Percentiles rank a stretch among this genome's conserved stretches.
Conservation (phyloP, 2,797 vertebrate species). For the Manis javanica region DNA sequence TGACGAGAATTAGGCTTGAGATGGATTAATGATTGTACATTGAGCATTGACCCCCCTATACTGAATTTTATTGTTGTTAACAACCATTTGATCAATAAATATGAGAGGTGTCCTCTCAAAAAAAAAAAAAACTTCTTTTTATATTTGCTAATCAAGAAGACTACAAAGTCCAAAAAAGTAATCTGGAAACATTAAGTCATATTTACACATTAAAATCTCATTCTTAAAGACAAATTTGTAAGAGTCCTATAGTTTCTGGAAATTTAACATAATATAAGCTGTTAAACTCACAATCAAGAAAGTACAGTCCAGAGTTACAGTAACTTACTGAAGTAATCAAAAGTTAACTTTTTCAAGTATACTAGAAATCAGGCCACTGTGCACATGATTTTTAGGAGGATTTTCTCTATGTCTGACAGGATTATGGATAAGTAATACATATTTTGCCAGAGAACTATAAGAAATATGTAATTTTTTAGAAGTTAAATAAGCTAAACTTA, state of each 20-base stretch:
- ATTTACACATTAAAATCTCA: slow-evolving; percentile 28
- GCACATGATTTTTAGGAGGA: neutral
- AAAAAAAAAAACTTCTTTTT: too few species aligned
- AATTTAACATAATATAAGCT: slow-evolving; percentile 59
- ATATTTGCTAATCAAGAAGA: slow-evolving; percentile 9
- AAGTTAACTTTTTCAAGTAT: slow-evolving; percentile 9
- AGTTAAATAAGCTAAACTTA: slow-evolving; percentile 28
- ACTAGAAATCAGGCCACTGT: neutral
- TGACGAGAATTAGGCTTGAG: too few species aligned
- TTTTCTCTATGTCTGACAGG: neutral
- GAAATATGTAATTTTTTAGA: neutral
- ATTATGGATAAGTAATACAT: neutral
- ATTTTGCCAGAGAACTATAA: neutral
- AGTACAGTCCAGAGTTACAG: neutral
- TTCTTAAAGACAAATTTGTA: neutral
- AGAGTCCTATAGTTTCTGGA: slow-evolving; percentile 15
- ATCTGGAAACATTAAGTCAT: neutral
- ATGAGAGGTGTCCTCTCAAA: too few species aligned
- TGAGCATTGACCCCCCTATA: too few species aligned
- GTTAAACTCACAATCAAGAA: slow-evolving; percentile 2
- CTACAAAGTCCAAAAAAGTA: slow-evolving; percentile 18
- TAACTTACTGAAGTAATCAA: neutral
- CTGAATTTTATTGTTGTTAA: too few species aligned
- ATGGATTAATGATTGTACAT: too few species aligned
- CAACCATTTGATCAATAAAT: too few species aligned